phyloP scores from a whole-genome alignment of 2,113 vertebrate genomes.

The Piaya cayana region DNA sequence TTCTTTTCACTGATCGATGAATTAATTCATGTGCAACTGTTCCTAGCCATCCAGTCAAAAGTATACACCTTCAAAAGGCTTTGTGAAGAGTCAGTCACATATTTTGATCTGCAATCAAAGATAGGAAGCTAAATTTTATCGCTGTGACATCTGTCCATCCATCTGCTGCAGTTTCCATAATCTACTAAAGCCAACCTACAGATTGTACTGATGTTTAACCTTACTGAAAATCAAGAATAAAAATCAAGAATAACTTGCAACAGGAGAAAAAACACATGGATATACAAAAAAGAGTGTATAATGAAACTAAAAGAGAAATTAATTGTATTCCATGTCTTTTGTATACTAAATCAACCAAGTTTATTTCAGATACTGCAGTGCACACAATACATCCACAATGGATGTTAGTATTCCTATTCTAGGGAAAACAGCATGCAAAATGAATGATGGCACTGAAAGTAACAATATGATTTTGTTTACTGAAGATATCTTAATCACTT shows the following conservation, averaged over 20 bases:
- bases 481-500: not conserved
- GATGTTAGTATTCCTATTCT: not conserved
- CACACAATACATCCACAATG: rapidly evolving
- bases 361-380: not conserved
- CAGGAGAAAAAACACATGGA: not conserved
- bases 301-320: not conserved
- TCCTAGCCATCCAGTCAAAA: not conserved
- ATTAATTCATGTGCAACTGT: not conserved
- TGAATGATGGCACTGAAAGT: not conserved
- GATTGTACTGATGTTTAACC: constrained; percentile 47
- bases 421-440: not conserved
- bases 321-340: not conserved
- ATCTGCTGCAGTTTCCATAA: constrained; percentile 71
- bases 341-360: not conserved
- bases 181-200: constrained; percentile 61
- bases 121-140: constrained; percentile 69
- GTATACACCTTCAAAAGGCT: constrained; percentile 54
- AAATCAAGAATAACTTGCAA: constrained; percentile 9
- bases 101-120: constrained; percentile 54
- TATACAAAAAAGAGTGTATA: not conserved
- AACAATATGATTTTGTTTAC: not conserved
- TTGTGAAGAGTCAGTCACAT: constrained; percentile 56
- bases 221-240: constrained; percentile 15
- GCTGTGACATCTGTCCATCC: constrained; percentile 77
- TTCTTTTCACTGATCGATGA: not conserved